Evolutionary conservation across 2,888 invertebrate species (phyloP), one percentile per base, ranked within the genome.

Genomic region (Eristalinus sepulchralis): DNA sequence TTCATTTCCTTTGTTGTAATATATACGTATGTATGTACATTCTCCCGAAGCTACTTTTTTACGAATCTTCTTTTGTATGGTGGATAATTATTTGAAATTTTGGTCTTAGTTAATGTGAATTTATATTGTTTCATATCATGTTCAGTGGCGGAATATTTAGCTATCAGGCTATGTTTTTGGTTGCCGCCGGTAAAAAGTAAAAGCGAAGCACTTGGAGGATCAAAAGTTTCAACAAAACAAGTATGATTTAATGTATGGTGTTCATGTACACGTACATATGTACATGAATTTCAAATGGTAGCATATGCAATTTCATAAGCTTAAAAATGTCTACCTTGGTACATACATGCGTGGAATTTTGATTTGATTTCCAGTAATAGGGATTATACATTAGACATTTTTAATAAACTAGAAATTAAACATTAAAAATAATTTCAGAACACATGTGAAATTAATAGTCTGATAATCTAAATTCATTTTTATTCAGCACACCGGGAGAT

Each of bases 401-500:
- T n/a, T n/a, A n/a, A n/a, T n/a, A 27, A 27, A 27, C 27, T 5
- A 27, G 27, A 27, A 3, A 5, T 27, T 3, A 27, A 27, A 27
- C 5, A 27, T 3, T 5, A 27, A 3, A 27, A 27, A 27, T 2
- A 27, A 27, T 27, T 27, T 27, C 5, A 27, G 2, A 27, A 27
- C 27, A 47, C n/a, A 47, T 47, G 17, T 47, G 47, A 47, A 47
- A 47, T 47, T 17, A 20, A 47, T 47, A 47, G 17, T 66, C 20
- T 13, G 55, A 20, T 33, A 47, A 22, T 66, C 22, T n/a, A 22
- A 20, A 17, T 10, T 63, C 64, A 20, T 8, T 62, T 72, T 36
- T 68, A 34, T 24, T 33, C n/a, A 17, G 34, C 22, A 63, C 55
- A 60, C 17, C n/a, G 66, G 59, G 71, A 71, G 57, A 60, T 17